Conservation (phyloP, 2,888 invertebrate species). For the Erynnis tages region DNA sequence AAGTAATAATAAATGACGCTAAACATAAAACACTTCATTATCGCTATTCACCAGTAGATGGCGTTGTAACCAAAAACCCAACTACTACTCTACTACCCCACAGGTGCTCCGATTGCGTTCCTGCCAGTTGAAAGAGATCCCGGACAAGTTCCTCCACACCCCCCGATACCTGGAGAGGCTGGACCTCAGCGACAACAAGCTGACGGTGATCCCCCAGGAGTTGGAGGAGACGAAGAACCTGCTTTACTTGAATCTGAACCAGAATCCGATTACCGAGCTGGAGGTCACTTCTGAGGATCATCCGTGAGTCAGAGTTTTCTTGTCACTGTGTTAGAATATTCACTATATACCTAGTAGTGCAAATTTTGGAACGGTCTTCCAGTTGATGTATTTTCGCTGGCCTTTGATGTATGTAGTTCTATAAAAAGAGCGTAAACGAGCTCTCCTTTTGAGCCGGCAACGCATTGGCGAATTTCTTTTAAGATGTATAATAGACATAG, state of each 20-base stretch:
- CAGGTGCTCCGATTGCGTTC: constrained; percentile 86
- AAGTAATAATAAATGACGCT: no score
- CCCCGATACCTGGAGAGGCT: constrained; percentile 84
- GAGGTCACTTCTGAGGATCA: constrained; percentile 59
- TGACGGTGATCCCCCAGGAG: constrained; percentile 81
- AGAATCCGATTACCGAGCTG: constrained; percentile 85
- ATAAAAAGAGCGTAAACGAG: no score
- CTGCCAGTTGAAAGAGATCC: constrained; percentile 83
- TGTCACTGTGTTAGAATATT: not conserved
- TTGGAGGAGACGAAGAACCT: constrained; percentile 83
- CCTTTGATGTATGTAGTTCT: no score
- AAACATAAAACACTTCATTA: no score
- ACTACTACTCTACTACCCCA: not conserved
- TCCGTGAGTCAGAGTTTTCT: constrained; percentile 50
- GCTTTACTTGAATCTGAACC: constrained; percentile 83
- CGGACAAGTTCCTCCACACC: constrained; percentile 85
- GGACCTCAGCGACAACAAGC: constrained; percentile 85
- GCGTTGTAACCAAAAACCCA: not conserved
- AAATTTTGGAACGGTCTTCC: no score
- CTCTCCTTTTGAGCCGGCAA: no score
- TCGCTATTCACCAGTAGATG: not conserved
- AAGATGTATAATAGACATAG: no score
- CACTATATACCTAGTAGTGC: no score
- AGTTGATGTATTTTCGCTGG: no score
- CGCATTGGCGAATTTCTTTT: no score